Evolutionary conservation across 2,888 invertebrate species (phyloP).

Genomic region (Drepana falcataria): DNA sequence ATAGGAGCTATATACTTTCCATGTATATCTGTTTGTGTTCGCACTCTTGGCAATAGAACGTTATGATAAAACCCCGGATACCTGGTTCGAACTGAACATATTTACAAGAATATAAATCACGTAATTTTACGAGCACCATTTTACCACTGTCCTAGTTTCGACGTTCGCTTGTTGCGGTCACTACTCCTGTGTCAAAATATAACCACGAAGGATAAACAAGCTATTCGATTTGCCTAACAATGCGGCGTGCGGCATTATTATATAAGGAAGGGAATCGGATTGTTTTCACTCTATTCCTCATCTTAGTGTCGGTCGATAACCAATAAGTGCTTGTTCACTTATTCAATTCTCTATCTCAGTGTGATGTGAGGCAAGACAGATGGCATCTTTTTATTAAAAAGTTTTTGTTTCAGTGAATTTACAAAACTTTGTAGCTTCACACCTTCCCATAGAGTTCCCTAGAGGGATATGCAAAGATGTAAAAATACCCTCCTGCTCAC

Average conservation of each 20-base stretch:
- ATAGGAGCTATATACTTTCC: too few species aligned
- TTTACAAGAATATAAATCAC: conserved; percentile 40
- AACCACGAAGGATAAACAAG: conserved; percentile 19
- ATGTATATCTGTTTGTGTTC: too few species aligned
- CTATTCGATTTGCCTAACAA: conserved; percentile 22
- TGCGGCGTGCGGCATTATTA: conserved; percentile 9
- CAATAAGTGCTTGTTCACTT: neutral
- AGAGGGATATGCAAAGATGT: too few species aligned
- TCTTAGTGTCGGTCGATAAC: neutral
- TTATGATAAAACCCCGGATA: neutral
- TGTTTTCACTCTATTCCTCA: conserved; percentile 2
- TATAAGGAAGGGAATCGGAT: conserved; percentile 8
- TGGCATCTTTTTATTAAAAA: too few species aligned
- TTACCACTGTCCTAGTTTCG: conserved; percentile 35
- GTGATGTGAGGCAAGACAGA: too few species aligned
- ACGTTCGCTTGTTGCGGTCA: conserved; percentile 4
- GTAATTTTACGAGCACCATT: conserved; percentile 35
- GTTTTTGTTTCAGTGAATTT: too few species aligned
- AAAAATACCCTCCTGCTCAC: too few species aligned
- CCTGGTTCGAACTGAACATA: conserved; percentile 27
- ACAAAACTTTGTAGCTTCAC: too few species aligned
- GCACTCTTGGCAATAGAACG: too few species aligned
- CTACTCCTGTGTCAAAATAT: conserved; percentile 9
- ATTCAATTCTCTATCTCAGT: too few species aligned
- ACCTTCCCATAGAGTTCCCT: too few species aligned